Conservation (phyloP, 2,888 invertebrate genomes). For the Julus scanicus region DNA sequence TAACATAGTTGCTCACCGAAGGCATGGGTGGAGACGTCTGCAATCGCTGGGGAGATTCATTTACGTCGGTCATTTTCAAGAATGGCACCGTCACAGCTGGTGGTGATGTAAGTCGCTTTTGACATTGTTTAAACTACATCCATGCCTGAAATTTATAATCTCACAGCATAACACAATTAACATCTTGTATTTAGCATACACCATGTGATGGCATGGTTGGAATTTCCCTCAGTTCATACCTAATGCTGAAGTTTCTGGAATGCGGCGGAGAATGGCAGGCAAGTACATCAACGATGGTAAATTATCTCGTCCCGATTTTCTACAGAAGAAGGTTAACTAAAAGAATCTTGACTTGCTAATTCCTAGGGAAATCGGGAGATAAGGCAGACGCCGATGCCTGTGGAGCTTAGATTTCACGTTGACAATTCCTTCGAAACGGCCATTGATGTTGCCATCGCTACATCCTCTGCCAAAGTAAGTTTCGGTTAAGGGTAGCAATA, state of each 20-base stretch:
- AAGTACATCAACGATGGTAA: background rate
- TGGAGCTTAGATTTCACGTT: constrained; percentile 69
- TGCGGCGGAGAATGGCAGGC: constrained; percentile 58
- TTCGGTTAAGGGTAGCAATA: background rate
- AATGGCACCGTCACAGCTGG: constrained; percentile 70
- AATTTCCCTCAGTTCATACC: constrained; percentile 65
- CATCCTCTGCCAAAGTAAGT: constrained; percentile 65
- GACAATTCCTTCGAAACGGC: constrained; percentile 67
- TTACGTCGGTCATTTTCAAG: constrained; percentile 67
- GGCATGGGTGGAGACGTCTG: constrained; percentile 69
- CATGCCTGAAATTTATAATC: too few relatives aligned
- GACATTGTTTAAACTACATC: constrained; percentile 44
- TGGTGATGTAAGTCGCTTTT: constrained; percentile 69
- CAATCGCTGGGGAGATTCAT: constrained; percentile 73
- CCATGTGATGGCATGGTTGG: constrained; percentile 68
- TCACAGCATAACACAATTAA: background rate
- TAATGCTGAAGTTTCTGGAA: constrained; percentile 61
- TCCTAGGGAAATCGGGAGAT: constrained; percentile 56
- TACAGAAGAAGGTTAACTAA: background rate
- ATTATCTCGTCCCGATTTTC: background rate
- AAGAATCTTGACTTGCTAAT: background rate
- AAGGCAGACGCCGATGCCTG: constrained; percentile 63
- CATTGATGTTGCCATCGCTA: constrained; percentile 66
- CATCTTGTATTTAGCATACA: constrained; percentile 65
- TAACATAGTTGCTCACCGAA: constrained; percentile 62